These are phyloP conservation scores for Oxygymnocypris stewartii DNA, from an alignment of 2,113 vertebrate species.

Conservation along the genomic window DNA sequence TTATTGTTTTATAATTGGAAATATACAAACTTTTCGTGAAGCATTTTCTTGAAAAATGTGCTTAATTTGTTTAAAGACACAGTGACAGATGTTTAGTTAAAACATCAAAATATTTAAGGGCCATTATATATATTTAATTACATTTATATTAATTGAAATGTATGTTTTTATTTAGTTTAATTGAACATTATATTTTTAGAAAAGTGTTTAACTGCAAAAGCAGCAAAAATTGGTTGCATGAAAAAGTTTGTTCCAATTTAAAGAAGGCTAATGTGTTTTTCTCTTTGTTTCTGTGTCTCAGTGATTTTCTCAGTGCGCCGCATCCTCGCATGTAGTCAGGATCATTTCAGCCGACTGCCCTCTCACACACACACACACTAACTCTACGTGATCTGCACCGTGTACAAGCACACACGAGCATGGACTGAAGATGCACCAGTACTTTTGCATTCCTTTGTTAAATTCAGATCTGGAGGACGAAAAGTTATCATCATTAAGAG, in stretches of 20 bases:
- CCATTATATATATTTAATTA: neutral
- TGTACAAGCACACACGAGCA: constrained; percentile 18
- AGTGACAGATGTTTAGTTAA: neutral
- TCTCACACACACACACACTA: constrained; percentile 37
- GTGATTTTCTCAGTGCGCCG: constrained; percentile 71
- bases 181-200: neutral
- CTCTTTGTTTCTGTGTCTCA: constrained; percentile 52
- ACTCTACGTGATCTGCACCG: constrained; percentile 22
- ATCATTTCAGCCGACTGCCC: constrained; percentile 4
- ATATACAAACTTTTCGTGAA: neutral
- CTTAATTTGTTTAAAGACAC: too few relatives aligned
- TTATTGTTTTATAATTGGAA: neutral
- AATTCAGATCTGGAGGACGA: neutral
- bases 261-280: neutral
- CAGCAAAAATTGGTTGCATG: too few relatives aligned
- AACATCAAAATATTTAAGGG: neutral
- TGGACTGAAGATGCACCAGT: constrained; percentile 33
- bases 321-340: constrained; percentile 58
- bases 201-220: neutral
- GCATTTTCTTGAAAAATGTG: neutral
- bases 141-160: neutral
- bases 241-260: neutral
- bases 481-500: neutral
- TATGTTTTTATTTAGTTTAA: neutral
- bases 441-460: constrained; percentile 51